Evolutionary conservation across 2,888 invertebrate genomes (phyloP), one percentile per base, ranked within the genome.

Genomic region (Bedellia somnulentella): DNA sequence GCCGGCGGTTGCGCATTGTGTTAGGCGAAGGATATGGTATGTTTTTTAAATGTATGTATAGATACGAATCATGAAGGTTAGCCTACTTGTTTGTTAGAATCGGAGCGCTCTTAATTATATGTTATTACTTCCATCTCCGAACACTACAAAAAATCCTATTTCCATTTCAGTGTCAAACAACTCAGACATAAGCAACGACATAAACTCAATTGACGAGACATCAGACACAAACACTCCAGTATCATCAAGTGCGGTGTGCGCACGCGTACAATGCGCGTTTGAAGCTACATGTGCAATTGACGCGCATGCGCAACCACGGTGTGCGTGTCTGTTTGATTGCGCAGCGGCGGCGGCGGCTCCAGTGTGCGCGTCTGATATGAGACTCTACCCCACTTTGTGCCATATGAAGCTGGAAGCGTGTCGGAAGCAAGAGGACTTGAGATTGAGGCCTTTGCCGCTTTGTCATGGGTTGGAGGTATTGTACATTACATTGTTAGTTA

Each of bases 391-490:
- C 0, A 91, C 88, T 11, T 73, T 87, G 39, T 93, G 93, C 54
- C 86, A 87, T 30, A 87, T 93, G 88, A 86, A 87, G 63, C 80
- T 87, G 64, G 89, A 91, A 50, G 85, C 89, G 2, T 93, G 93
- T 60, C 82, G 87, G 33, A 76, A 85, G 23, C 92, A 93, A 57
- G 84, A 85, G 44, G 88, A 90, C 44, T 77, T 93, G 42, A 76
- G 86, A 37, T 73, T 87, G 12, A 73, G 89, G 26, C 88, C 91
- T 1, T 73, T 89, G 39, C 87, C 90, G 32, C 78, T 90, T 28
- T 93, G 93, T 60, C 82, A 87, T 78, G 90, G 76, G 3, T 47
- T 87, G 71, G 87, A 88, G 64, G 87, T 89, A 37, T n/a, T n/a
- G n/a, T 81, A 25, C 11, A 4, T 6, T 8, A 18, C 8, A 5